Percentiles rank a stretch among this genome's conserved stretches.
Evolutionary conservation across 2,113 vertebrate species (phyloP).

Genomic region (Athene noctua): DNA sequence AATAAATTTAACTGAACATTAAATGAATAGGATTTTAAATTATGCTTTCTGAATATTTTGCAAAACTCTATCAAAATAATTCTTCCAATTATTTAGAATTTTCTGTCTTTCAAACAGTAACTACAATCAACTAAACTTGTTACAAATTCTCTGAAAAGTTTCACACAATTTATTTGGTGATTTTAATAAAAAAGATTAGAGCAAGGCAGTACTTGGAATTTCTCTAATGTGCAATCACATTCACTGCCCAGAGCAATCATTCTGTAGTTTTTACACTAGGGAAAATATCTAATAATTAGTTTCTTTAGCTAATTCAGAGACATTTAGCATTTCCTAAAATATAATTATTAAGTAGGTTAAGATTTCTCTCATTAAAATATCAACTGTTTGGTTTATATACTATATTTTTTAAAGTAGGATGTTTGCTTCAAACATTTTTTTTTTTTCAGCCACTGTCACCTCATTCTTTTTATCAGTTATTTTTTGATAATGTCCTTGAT

Average conservation of each 20-base stretch:
- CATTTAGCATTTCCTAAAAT: not conserved
- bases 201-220: not conserved
- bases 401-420: not conserved
- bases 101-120: not conserved
- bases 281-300: constrained; percentile 25
- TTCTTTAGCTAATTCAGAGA: constrained; percentile 35
- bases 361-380: not conserved
- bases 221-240: not conserved
- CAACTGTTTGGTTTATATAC: not conserved
- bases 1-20: not conserved
- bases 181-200: not conserved
- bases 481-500: not conserved
- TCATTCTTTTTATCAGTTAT: not conserved
- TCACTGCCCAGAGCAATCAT: constrained; percentile 36
- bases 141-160: not conserved
- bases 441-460: not conserved
- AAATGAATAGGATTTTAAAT: not conserved
- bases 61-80: not conserved
- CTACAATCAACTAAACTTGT: not conserved
- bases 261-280: constrained; percentile 32
- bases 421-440: not conserved
- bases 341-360: constrained; percentile 20
- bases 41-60: not conserved
- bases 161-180: not conserved
- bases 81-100: not conserved